Base-by-base conservation (phyloP, 1,140 invertebrate genomes). In the Meteorus sp. region DNA sequence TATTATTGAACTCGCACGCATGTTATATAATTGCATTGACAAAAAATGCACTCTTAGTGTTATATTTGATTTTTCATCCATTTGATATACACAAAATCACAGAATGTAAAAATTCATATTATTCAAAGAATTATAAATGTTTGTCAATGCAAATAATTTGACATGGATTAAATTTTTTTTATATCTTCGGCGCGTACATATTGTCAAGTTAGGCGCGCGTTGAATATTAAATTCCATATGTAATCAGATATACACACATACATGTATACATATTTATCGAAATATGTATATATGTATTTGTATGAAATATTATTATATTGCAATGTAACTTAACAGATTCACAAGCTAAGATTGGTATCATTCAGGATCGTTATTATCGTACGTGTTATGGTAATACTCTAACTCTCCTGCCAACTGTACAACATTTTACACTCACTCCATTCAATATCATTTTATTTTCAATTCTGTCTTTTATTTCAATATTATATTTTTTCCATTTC, bases 341-440 rank as follows among this genome's bases (percentile, higher is more conserved):
- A 75, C 68, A 77, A 79, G 74, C 71, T 80, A 74, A 76, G 74
- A 80, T 79, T 80, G 75, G 70, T 79, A 78, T 76, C 69, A 71
- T 74, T 78, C 65, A 70, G 63, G 63, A 71, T 74, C 59, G 61
- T 68, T 62, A 70, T 64, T 63, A 70, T 64, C 69, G 63, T 65
- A 55, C 55, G 54, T 58, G 65, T 63, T 67, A 29, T 57, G 39
- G 20, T 57, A 78, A 76, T 77, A 77, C 73, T 76, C 75, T 77
- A 54, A 33, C 20, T 41, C 68, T 71, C 56, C 53, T 67, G n/a
- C n/a, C 75, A 78, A 79, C 70, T 79, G 74, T 79, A 79, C 77
- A 80, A 76, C 76, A 79, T 80, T 79, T 77, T 80, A 80, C 78
- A 80, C 61, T 70, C 66, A 70, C 64, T 56, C 50, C 66, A 59